These are phyloP conservation scores for Eulemur coronatus DNA, from an alignment of 2,797 vertebrate species.

Conservation along the genomic window DNA sequence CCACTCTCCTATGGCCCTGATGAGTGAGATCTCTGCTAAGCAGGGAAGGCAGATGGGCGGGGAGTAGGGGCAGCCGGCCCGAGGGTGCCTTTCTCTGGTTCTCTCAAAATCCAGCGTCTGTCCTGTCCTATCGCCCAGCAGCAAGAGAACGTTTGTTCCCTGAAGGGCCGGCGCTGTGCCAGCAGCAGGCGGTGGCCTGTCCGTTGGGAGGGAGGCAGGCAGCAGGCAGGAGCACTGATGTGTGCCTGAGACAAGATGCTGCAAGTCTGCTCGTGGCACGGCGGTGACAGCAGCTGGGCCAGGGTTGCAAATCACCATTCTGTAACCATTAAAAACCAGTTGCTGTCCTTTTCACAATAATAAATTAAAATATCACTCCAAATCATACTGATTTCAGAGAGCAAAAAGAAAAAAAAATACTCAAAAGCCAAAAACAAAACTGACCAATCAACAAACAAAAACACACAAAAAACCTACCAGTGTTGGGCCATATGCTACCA, in stretches of 20 bases:
- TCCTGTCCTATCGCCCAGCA: slow-evolving; percentile 88
- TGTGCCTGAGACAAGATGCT: slow-evolving; percentile 91
- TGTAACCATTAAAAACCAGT: slow-evolving; percentile 87
- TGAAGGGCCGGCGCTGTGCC: slow-evolving; percentile 87
- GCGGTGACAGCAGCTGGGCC: slow-evolving; percentile 89
- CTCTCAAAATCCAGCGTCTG: slow-evolving; percentile 87
- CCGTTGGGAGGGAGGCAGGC: slow-evolving; percentile 91
- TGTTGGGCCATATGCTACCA: not conserved
- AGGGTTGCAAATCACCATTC: slow-evolving; percentile 84
- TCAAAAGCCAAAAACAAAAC: not conserved
- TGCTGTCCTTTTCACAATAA: slow-evolving; percentile 81
- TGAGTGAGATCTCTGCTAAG: slow-evolving; percentile 76
- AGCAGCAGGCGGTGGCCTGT: slow-evolving; percentile 92
- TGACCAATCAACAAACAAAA: not conserved
- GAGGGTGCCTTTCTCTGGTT: slow-evolving; percentile 89
- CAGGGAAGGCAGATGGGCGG: slow-evolving; percentile 86
- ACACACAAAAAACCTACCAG: not conserved
- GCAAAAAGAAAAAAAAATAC: slow-evolving; percentile 19
- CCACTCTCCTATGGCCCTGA: slow-evolving; percentile 58
- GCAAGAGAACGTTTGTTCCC: slow-evolving; percentile 89
- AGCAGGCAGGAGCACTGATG: slow-evolving; percentile 92
- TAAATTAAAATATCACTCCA: slow-evolving; percentile 84
- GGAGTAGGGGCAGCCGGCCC: slow-evolving; percentile 82
- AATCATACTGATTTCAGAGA: slow-evolving; percentile 67
- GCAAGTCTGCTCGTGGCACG: slow-evolving; percentile 87